Conservation (phyloP, 2,797 vertebrate species). For the Microctenopoma steveboyesi region DNA sequence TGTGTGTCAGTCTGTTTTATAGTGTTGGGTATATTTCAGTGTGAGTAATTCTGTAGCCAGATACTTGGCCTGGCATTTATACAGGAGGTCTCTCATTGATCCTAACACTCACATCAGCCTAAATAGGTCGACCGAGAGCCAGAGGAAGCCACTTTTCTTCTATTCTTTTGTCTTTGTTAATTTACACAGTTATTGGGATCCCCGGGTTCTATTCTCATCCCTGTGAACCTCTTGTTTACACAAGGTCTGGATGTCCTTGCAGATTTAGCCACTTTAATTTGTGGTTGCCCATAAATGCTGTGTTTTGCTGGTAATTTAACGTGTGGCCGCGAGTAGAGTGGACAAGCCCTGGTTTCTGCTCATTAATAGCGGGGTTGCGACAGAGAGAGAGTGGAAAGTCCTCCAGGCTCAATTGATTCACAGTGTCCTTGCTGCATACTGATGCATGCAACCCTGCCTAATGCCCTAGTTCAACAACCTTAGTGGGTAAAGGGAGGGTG, state of each 20-base stretch:
- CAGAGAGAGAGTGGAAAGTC: constrained; percentile 76
- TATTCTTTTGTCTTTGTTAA: constrained; percentile 29
- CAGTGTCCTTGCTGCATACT: constrained; percentile 70
- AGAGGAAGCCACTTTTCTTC: constrained; percentile 26
- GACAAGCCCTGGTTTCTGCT: constrained; percentile 75
- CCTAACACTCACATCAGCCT: constrained; percentile 65
- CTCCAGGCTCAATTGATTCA: constrained; percentile 83
- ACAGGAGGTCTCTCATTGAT: constrained; percentile 84
- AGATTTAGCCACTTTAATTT: constrained; percentile 89
- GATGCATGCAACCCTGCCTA: constrained; percentile 63
- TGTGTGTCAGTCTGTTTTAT: constrained; percentile 27
- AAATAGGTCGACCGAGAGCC: constrained; percentile 45
- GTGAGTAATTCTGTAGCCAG: constrained; percentile 76
- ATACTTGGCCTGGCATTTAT: constrained; percentile 81
- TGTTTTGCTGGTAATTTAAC: constrained; percentile 87
- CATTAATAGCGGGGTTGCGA: constrained; percentile 82
- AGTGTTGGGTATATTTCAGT: constrained; percentile 45
- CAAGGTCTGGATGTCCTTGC: constrained; percentile 86
- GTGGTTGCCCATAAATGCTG: constrained; percentile 87
- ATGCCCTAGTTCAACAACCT: constrained; percentile 55
- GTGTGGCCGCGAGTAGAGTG: constrained; percentile 68
- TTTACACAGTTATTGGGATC: constrained; percentile 55
- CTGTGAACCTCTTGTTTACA: constrained; percentile 75
- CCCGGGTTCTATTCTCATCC: constrained; percentile 31
- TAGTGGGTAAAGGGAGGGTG: constrained; percentile 22